phyloP scores from a whole-genome alignment of 53 echinoderm and acorn worm genomes.

The Mesocentrotus franciscanus region DNA sequence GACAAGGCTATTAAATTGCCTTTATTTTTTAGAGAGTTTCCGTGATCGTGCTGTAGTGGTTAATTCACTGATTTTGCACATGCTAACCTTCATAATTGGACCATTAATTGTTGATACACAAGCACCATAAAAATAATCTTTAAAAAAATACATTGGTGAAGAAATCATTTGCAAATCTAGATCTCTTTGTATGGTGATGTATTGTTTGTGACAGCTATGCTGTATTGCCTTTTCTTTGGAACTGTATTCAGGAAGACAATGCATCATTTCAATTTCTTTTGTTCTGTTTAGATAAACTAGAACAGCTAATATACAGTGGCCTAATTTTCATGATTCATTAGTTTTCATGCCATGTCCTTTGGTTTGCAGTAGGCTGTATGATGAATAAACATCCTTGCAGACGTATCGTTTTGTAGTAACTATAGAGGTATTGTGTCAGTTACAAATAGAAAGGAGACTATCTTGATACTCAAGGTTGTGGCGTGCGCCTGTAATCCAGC shows the following conservation, averaged over 20 bases:
- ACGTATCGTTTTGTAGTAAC: not conserved
- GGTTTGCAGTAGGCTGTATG: not conserved
- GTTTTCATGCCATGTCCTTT: not conserved
- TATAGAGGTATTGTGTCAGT: not conserved
- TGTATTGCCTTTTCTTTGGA: not conserved
- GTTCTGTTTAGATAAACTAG: slow-evolving; percentile 6
- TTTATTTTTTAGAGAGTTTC: too few relatives aligned
- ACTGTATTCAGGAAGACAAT: slow-evolving; percentile 6
- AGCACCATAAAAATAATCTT: not conserved
- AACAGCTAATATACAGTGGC: slow-evolving; percentile 32
- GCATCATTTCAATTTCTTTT: not conserved
- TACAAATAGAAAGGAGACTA: not conserved
- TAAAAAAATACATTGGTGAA: not conserved
- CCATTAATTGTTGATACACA: not conserved
- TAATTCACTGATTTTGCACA: too few relatives aligned
- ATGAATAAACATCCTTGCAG: not conserved
- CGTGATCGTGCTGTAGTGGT: too few relatives aligned
- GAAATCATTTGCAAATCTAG: not conserved
- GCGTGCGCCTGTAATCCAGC: too few relatives aligned
- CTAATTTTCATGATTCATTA: slow-evolving; percentile 44
- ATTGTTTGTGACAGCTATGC: not conserved
- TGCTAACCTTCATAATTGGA: too few relatives aligned
- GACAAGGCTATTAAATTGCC: too few relatives aligned
- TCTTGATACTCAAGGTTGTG: too few relatives aligned
- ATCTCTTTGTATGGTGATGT: not conserved